These are phyloP conservation scores for Sericinus montela DNA, from an alignment of 2,888 invertebrate species.

Conservation along the genomic window DNA sequence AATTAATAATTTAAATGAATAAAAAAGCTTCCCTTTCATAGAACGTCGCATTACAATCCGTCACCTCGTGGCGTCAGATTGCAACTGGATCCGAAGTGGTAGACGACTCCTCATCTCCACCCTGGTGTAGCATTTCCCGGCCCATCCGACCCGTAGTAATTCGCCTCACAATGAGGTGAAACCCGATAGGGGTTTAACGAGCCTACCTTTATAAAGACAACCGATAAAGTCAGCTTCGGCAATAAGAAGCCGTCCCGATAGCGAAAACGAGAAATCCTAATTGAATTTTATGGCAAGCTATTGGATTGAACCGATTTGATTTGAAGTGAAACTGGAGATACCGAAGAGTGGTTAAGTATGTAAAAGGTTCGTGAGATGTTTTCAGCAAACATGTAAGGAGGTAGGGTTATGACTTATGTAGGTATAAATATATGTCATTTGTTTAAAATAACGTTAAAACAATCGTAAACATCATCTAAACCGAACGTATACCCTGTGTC, in stretches of 20 bases:
- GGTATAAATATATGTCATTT: too few species aligned
- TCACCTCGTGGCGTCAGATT: not conserved
- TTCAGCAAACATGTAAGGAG: too few species aligned
- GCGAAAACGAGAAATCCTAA: not conserved
- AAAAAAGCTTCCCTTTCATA: too few species aligned
- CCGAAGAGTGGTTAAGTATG: too few species aligned
- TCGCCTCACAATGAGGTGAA: not conserved
- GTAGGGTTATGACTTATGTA: too few species aligned
- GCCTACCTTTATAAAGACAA: conserved; percentile 7
- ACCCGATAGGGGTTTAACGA: conserved; percentile 12
- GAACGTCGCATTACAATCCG: not conserved
- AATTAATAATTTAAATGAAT: too few species aligned
- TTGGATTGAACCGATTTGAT: conserved; percentile 4
- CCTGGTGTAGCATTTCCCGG: conserved; percentile 8
- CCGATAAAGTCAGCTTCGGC: not conserved
- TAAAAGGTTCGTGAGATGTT: too few species aligned
- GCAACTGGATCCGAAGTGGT: conserved; percentile 2
- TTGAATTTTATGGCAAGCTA: conserved; percentile 11
- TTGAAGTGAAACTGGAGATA: not conserved
- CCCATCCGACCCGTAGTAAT: conserved; percentile 7
- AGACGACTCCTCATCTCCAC: conserved; percentile 4
- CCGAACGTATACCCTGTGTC: too few species aligned
- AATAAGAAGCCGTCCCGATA: conserved; percentile 3
- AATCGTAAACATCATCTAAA: too few species aligned
- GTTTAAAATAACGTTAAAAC: too few species aligned